These are phyloP conservation scores for Plutomurus gul DNA, from an alignment of 1,140 invertebrate species.

Conservation along the genomic window DNA sequence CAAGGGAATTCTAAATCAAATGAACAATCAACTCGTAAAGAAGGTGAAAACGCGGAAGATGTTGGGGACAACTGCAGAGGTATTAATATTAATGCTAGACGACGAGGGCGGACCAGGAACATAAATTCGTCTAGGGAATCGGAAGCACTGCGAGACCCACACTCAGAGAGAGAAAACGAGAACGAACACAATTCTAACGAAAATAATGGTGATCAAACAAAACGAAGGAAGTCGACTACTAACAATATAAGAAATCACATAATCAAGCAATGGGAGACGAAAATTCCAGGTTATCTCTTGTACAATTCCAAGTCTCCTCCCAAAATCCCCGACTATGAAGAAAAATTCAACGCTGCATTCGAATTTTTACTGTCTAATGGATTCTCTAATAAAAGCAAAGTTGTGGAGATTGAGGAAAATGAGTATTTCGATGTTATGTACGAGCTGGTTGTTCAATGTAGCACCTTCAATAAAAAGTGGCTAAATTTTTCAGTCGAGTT, in stretches of 20 bases:
- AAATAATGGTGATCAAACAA: neutral
- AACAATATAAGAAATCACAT: neutral
- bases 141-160: too few relatives aligned
- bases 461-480: slow-evolving; percentile 31
- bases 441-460: slow-evolving; percentile 15
- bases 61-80: neutral
- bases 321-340: neutral
- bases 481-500: slow-evolving; percentile 36
- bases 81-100: neutral
- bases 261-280: slow-evolving; percentile 13
- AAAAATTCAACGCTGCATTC: slow-evolving; percentile 28
- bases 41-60: neutral
- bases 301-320: slow-evolving; percentile 38
- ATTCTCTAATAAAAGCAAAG: neutral
- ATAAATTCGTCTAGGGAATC: neutral
- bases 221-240: neutral
- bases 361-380: slow-evolving; percentile 14
- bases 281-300: slow-evolving; percentile 41
- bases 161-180: neutral
- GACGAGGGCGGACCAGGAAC: neutral
- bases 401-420: slow-evolving; percentile 17
- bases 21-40: too few relatives aligned
- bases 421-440: slow-evolving; percentile 33
- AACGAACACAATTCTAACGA: neutral
- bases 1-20: too few relatives aligned